Evolutionary conservation across 2,797 vertebrate genomes (phyloP), one percentile per base, ranked within the genome.

Genomic region (Trachurus trachurus): DNA sequence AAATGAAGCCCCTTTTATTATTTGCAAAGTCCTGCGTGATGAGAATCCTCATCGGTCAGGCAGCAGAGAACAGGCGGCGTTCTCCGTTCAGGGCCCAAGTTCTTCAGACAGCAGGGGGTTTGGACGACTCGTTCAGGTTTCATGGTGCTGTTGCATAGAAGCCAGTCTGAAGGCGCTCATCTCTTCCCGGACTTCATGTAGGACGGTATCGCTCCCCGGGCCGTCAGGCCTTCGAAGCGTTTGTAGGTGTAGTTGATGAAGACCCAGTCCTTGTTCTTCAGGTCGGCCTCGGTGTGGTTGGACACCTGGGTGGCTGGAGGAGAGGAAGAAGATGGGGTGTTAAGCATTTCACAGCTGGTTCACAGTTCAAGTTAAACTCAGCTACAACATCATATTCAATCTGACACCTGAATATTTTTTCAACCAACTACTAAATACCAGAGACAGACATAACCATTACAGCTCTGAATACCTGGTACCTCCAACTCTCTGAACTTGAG

Each of bases 231-330:
- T 82, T 99, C 98, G 0, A 99, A 99, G 77, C 98, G 97, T 52
- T 99, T 99, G 94, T 99, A 99, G 3, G 98, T 99, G 92, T 99
- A 99, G 90, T 99, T 99, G 91, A 99, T 96, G 92, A 99, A 99
- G 89, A 99, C 98, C 98, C 98, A 99, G 95, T 99, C 98, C 80
- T 99, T 99, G 95, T 98, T 99, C 95, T 99, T 99, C 93, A 97
- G 97, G 90, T 99, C 97, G 0, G 93, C 95, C 89, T 99, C 98
- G 0, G 96, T 96, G 69, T 98, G 98, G 81, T 96, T 98, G 83
- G 96, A 97, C 62, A 93, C 93, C 6, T 88, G 87, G 6, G 96
- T 89, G 54, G 89, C 95, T 94, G 69, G 0, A 47, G 5, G 19
- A 29, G 5, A 26, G 8, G 13, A 17, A 2, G 1, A 5, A 19